phyloP scores from a whole-genome alignment of 2,797 vertebrate genomes.

The Poeciliopsis turneri region DNA sequence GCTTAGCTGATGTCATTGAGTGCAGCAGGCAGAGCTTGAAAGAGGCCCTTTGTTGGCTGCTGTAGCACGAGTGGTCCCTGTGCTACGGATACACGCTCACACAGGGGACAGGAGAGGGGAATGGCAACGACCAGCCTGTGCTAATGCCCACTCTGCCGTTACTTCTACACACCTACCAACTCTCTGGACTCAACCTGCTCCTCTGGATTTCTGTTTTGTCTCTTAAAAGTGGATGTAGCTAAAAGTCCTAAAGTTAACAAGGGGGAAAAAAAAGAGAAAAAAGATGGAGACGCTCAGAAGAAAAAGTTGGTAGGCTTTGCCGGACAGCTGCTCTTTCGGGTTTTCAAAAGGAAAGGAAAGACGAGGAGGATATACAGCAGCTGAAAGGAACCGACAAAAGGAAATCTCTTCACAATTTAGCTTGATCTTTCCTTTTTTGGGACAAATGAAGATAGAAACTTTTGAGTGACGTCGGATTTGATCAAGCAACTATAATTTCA shows the following conservation, averaged over 20 bases:
- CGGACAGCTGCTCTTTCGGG: constrained; percentile 43
- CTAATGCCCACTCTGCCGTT: constrained; percentile 67
- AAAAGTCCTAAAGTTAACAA: constrained; percentile 40
- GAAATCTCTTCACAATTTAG: constrained; percentile 11
- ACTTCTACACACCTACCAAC: constrained; percentile 37
- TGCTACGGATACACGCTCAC: constrained; percentile 71
- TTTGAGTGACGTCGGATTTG: constrained; percentile 40
- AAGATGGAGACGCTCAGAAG: constrained; percentile 78
- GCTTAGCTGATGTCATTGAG: constrained; percentile 89
- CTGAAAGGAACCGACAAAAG: constrained; percentile 25
- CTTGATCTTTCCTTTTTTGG: constrained; percentile 21
- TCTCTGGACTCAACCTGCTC: constrained; percentile 23
- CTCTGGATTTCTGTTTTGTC: constrained; percentile 35
- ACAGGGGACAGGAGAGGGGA: constrained; percentile 67
- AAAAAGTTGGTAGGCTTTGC: constrained; percentile 73
- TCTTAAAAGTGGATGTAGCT: constrained; percentile 46
- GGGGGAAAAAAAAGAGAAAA: constrained; percentile 72
- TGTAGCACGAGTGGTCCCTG: constrained; percentile 80
- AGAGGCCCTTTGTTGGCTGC: constrained; percentile 96
- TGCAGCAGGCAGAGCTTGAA: constrained; percentile 85
- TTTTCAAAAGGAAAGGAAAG: constrained; percentile 39
- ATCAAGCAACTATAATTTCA: constrained; percentile 54
- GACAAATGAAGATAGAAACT: constrained; percentile 55
- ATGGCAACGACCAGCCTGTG: constrained; percentile 68
- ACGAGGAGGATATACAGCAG: constrained; percentile 37